Percentiles rank a stretch among this genome's conserved stretches.
These are phyloP conservation scores for Pseudopodoces humilis DNA, from an alignment of 2,113 vertebrate genomes.

Conservation along the genomic window DNA sequence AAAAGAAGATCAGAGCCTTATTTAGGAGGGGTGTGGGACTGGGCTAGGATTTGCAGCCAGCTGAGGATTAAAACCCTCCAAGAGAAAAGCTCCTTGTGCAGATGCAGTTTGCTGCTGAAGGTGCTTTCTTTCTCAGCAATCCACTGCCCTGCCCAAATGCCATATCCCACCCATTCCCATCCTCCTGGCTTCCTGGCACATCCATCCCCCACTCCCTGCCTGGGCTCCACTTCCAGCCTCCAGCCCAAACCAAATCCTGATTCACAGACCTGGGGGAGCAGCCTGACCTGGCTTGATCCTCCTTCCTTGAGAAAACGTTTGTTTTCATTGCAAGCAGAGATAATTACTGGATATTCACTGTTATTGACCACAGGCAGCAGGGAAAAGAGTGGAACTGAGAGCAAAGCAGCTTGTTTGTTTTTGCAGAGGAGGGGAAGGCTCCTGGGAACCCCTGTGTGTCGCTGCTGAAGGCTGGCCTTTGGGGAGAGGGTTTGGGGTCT, in stretches of 20 bases:
- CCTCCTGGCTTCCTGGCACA: background rate
- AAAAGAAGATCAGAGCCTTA: background rate
- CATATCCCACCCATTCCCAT: background rate
- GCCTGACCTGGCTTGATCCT: background rate
- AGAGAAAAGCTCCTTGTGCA: background rate
- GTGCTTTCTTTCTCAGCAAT: background rate
- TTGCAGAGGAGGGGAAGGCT: background rate
- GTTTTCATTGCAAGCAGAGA: background rate
- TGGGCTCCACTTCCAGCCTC: background rate
- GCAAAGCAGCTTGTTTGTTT: background rate
- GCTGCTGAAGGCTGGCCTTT: background rate
- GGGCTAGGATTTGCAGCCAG: background rate
- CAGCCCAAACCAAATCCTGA: background rate
- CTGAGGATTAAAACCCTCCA: background rate
- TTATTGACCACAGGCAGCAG: background rate
- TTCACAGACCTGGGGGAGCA: background rate
- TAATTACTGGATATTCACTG: background rate
- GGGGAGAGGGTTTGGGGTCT: background rate
- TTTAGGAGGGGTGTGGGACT: background rate
- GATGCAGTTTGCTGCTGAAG: background rate
- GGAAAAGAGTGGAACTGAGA: background rate
- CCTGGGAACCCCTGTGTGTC: background rate
- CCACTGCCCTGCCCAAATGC: background rate
- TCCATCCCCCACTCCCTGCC: background rate
- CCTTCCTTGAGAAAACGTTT: background rate